These are phyloP conservation scores for Arctia plantaginis DNA, from an alignment of 2,888 invertebrate genomes.

Conservation along the genomic window DNA sequence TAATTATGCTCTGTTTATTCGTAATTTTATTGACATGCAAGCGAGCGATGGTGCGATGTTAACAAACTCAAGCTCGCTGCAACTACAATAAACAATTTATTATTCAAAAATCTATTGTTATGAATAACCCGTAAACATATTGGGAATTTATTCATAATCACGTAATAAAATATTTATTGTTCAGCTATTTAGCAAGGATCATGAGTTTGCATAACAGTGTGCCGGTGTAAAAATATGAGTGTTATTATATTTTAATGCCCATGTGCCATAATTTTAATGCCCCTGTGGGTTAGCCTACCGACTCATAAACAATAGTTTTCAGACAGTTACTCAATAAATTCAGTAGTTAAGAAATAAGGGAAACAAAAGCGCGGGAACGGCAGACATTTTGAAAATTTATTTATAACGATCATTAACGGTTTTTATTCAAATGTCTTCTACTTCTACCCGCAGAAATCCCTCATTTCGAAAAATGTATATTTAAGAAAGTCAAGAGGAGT, in stretches of 20 bases:
- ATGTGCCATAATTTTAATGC: constrained; percentile 79
- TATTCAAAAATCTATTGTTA: constrained; percentile 16
- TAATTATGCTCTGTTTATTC: constrained; percentile 45
- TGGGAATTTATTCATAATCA: constrained; percentile 27
- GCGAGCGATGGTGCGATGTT: constrained; percentile 45
- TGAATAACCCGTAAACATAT: constrained; percentile 22
- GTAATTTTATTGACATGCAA: constrained; percentile 42
- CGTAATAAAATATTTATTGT: constrained; percentile 44
- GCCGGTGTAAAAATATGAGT: constrained; percentile 69
- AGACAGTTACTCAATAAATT: constrained; percentile 45
- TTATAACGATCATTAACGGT: constrained; percentile 14
- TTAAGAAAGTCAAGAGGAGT: constrained; percentile 71
- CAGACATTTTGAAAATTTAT: constrained; percentile 23
- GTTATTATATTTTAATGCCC: constrained; percentile 72
- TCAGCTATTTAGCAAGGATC: constrained; percentile 38
- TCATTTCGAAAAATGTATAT: constrained; percentile 53
- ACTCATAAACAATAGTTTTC: constrained; percentile 58
- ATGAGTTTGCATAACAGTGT: constrained; percentile 58
- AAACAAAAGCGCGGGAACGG: constrained; percentile 17
- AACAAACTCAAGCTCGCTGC: constrained; percentile 51
- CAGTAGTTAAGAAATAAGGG: constrained; percentile 47
- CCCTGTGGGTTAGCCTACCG: constrained; percentile 72
- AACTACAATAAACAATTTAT: constrained; percentile 11
- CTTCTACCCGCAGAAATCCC: constrained; percentile 40
- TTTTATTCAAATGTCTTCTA: constrained; percentile 24